Conservation (phyloP, 2,113 vertebrate species). For the Hiodon tergisus region DNA sequence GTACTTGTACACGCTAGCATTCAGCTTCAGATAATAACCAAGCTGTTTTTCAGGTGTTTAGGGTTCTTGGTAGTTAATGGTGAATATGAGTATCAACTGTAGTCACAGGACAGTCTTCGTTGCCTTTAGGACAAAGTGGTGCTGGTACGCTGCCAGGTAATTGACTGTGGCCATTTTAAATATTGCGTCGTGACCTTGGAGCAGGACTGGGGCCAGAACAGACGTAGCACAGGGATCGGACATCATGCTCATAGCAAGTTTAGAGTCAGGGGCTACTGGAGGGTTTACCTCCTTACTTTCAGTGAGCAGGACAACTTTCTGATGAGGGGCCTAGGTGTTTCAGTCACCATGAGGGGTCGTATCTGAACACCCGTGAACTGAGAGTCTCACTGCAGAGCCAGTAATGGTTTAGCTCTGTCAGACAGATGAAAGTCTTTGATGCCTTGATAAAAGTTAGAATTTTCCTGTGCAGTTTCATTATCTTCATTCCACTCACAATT, state of each 20-base stretch:
- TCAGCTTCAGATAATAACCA: too few relatives aligned
- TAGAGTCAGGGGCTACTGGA: not conserved
- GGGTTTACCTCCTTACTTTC: not conserved
- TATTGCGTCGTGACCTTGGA: slow-evolving; percentile 22
- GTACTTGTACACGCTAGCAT: too few relatives aligned
- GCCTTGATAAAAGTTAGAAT: not conserved
- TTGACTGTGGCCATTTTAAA: slow-evolving; percentile 26
- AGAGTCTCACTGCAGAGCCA: too few relatives aligned
- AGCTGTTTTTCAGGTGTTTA: too few relatives aligned
- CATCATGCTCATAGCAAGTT: not conserved
- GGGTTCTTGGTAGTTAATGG: too few relatives aligned
- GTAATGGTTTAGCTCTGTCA: not conserved
- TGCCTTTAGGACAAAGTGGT: slow-evolving; percentile 29
- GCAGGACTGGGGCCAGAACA: not conserved
- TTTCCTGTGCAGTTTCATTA: too few relatives aligned
- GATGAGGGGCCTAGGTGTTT: too few relatives aligned
- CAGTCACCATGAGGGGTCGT: not conserved
- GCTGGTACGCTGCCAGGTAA: slow-evolving; percentile 12
- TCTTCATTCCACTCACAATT: too few relatives aligned
- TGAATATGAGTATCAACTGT: slow-evolving; percentile 5
- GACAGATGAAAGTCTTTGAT: not conserved
- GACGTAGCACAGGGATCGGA: slow-evolving; percentile 1
- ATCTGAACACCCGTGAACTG: not conserved
- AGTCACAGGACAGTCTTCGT: slow-evolving; percentile 18
- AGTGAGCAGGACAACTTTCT: not conserved